Conservation (phyloP, 2,113 vertebrate genomes). For the Sarotherodon lohbergeri region DNA sequence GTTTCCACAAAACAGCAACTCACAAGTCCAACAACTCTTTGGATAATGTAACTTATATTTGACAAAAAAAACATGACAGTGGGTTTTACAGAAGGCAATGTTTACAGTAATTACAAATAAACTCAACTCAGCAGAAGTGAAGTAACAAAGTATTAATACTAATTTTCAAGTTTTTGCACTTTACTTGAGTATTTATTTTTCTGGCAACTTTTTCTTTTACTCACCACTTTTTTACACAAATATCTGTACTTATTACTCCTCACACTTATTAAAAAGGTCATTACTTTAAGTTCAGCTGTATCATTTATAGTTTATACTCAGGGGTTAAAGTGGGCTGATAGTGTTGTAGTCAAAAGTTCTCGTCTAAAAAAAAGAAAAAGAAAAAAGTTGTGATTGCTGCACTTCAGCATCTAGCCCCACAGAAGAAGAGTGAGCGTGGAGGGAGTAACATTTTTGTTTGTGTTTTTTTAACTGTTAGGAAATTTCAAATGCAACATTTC, state of each 20-base stretch:
- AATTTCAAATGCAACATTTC: background rate
- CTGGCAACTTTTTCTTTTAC: background rate
- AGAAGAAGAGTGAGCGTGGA: background rate
- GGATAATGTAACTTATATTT: background rate
- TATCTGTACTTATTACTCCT: background rate
- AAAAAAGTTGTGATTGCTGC: background rate
- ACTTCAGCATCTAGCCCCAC: background rate
- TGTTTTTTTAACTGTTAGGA: background rate
- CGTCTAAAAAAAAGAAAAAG: background rate
- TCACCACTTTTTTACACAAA: background rate
- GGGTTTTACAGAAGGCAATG: background rate
- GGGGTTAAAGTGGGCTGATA: background rate
- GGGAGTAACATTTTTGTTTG: background rate
- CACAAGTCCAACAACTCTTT: background rate
- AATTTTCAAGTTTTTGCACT: background rate
- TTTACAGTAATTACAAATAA: background rate
- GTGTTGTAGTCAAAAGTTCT: background rate
- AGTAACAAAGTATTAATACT: background rate
- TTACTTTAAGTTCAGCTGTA: background rate
- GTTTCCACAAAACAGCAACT: background rate
- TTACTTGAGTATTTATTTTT: background rate
- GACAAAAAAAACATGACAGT: rapidly evolving
- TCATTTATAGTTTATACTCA: background rate
- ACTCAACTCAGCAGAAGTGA: background rate
- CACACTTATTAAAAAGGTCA: background rate